These are phyloP conservation scores for Sitta europaea DNA, from an alignment of 2,113 vertebrate species.

Conservation along the genomic window DNA sequence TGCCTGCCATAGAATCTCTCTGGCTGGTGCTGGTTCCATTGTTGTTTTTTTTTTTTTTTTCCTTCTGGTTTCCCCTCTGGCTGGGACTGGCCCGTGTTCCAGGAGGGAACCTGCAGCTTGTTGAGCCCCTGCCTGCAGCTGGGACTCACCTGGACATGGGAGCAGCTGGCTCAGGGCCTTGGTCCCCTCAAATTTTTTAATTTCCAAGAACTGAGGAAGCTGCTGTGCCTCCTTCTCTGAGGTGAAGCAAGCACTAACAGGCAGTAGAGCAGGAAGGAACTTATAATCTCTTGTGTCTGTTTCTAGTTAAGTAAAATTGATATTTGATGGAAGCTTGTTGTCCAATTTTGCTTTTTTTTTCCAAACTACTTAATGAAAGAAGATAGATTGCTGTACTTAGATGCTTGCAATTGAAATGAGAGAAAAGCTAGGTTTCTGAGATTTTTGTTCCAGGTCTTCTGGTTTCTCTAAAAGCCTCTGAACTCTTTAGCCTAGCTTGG, in stretches of 20 bases:
- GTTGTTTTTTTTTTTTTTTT: too few species aligned
- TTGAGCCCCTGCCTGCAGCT: background rate
- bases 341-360: background rate
- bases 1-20: fast-evolving
- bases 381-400: background rate
- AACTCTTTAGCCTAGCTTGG: background rate
- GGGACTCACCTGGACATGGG: too few species aligned
- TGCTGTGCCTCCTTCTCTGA: background rate
- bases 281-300: background rate
- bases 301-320: background rate
- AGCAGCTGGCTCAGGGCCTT: background rate
- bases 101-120: background rate
- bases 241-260: background rate
- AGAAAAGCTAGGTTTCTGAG: background rate
- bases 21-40: fast-evolving
- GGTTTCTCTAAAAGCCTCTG: background rate
- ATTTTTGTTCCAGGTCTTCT: background rate
- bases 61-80: background rate
- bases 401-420: background rate
- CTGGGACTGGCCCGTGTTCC: fast-evolving
- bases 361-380: background rate
- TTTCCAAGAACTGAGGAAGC: background rate
- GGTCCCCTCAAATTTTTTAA: background rate
- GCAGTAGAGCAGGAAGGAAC: background rate
- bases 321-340: background rate